Evolutionary conservation across 2,888 invertebrate species (phyloP).

Genomic region (Nasonovia ribisnigri): DNA sequence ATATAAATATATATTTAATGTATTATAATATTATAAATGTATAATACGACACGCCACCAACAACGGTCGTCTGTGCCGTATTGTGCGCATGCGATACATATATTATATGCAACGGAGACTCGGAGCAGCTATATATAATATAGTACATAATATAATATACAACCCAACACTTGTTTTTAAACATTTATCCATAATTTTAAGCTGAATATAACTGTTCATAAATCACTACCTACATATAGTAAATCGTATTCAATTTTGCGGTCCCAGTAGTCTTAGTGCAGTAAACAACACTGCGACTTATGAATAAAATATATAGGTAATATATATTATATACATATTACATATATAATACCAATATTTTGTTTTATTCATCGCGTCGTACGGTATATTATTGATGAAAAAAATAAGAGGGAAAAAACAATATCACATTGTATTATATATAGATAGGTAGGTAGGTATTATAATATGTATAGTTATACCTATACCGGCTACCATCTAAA

Average conservation of each 20-base stretch:
- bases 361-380: background rate
- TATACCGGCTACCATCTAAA: background rate
- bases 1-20: background rate
- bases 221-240: conserved; percentile 39
- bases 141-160: background rate
- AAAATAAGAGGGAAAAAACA: background rate
- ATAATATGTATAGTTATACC: background rate
- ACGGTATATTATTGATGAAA: background rate
- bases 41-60: background rate
- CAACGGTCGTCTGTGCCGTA: background rate
- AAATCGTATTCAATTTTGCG: conserved; percentile 37
- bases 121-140: no score
- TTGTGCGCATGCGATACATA: background rate
- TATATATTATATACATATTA: background rate
- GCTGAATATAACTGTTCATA: conserved; percentile 45
- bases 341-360: background rate
- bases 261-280: background rate
- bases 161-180: conserved; percentile 39
- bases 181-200: conserved; percentile 32
- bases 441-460: no score
- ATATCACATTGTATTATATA: background rate
- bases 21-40: background rate
- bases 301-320: conserved; percentile 16
- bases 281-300: background rate
- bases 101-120: background rate